Percentiles rank a stretch among this genome's conserved stretches.
Evolutionary conservation across 2,888 invertebrate species (phyloP).

Genomic region (Gymnosoma rotundatum): DNA sequence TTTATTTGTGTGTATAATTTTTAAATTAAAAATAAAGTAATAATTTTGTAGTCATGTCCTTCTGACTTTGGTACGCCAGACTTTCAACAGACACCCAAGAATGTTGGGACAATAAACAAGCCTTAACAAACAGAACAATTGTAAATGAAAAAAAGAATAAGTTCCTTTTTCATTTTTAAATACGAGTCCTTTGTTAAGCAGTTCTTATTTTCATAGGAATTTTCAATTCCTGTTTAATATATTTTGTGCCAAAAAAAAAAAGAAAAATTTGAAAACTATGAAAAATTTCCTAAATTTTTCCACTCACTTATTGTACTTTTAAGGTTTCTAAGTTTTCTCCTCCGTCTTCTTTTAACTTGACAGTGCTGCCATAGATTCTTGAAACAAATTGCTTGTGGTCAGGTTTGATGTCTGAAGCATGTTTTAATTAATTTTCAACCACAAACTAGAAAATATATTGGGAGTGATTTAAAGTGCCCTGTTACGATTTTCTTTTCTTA

Average conservation of each 20-base stretch:
- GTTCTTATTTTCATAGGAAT: too few relatives aligned
- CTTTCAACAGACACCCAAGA: slow-evolving; percentile 39
- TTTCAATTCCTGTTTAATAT: background rate
- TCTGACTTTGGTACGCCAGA: slow-evolving; percentile 6
- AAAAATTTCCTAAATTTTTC: background rate
- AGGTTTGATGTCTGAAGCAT: slow-evolving; percentile 49
- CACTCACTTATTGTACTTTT: too few relatives aligned
- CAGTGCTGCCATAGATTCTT: slow-evolving; percentile 10
- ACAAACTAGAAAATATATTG: slow-evolving; percentile 24
- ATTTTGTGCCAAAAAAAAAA: background rate
- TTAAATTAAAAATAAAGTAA: background rate
- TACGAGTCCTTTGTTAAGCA: too few relatives aligned
- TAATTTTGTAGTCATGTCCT: background rate
- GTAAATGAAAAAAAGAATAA: background rate
- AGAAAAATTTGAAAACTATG: background rate
- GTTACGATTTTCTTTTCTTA: too few relatives aligned
- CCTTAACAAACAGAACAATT: background rate
- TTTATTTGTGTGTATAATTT: too few relatives aligned
- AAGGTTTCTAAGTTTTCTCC: too few relatives aligned
- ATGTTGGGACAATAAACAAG: slow-evolving; percentile 9
- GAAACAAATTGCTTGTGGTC: background rate
- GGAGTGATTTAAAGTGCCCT: too few relatives aligned
- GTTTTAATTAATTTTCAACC: slow-evolving; percentile 62
- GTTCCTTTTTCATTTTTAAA: too few relatives aligned
- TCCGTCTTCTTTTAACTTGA: background rate